Evolutionary conservation across 2,797 vertebrate genomes (phyloP).

Genomic region (Sebastes oblongus): DNA sequence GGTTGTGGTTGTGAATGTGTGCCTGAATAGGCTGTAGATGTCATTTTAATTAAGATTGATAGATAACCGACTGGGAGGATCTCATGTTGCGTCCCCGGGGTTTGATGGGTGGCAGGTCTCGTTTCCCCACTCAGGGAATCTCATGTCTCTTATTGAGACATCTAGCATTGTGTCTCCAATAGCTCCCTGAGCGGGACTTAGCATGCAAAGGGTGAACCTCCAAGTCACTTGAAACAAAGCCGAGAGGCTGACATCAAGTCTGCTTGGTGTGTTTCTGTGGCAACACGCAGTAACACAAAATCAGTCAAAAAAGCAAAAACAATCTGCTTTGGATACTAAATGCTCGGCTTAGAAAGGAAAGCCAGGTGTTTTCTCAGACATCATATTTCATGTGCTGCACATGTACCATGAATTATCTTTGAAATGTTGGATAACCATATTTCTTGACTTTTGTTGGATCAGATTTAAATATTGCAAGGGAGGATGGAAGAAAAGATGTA

Average conservation of each 20-base stretch:
- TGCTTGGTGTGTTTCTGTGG: conserved; percentile 21
- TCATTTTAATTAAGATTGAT: conserved; percentile 56
- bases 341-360: neutral
- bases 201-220: conserved; percentile 17
- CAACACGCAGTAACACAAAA: neutral
- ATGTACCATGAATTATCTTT: neutral
- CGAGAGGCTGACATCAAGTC: conserved; percentile 40
- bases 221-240: conserved; percentile 34
- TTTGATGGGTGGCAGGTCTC: conserved; percentile 37
- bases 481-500: neutral
- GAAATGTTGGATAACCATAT: neutral
- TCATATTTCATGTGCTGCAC: neutral
- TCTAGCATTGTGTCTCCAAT: conserved; percentile 23
- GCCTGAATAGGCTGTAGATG: conserved; percentile 17
- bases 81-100: conserved; percentile 41
- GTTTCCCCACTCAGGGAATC: conserved; percentile 27
- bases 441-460: neutral
- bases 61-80: conserved; percentile 33
- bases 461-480: neutral
- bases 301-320: neutral
- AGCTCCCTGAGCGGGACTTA: conserved; percentile 37
- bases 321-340: conserved; percentile 10
- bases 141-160: conserved; percentile 48
- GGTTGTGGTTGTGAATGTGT: neutral
- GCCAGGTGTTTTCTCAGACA: conserved; percentile 8